Base-by-base conservation (phyloP, 2,797 vertebrate genomes). In the Paedocypris micromegethes region DNA sequence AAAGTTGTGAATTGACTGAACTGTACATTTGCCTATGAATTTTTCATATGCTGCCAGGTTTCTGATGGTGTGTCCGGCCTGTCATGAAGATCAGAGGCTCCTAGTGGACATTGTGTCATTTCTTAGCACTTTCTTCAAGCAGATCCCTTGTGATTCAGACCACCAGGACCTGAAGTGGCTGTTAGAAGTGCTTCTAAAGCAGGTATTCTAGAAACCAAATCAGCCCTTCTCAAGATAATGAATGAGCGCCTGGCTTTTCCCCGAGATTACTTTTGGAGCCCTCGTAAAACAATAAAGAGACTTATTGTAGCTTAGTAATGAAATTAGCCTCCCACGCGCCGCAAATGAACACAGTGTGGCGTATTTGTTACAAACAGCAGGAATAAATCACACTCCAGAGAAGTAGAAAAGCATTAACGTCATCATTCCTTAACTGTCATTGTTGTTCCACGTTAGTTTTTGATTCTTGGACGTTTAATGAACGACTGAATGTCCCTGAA, bases 11-110 rank as follows among this genome's bases (percentile, higher is more conserved):
- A 23, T 47, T 39, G 40, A 8, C 5, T 49, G 43, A 50, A 42
- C 6, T 1, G 1, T 62, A 53, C 5, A 9, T 53, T 23, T 5
- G 4, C 9, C 38, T 23, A 37, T 23, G 4, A 4, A 23, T 9
- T 53, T 50, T 56, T 47, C 47, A 53, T 51, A 44, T n/a, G 3
- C n/a, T 40, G 2, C 8, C 80, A 99, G 97, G 82, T 99, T 99
- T 90, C 85, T 99, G 54, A 93, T 92, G 81, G 94, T 98, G 68
- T 88, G 88, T 82, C 96, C 97, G 75, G 91, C 93, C 60, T 92
- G 91, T 78, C 75, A 73, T 4, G 92, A 97, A 75, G 97, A 99
- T 81, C 93, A 98, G 85, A 93, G 91, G 77, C 89, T 99, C 76
- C 83, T 99, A 7, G 89, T 91, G 79, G 93, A 92, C 79, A 84